phyloP scores from a whole-genome alignment of 2,888 invertebrate species.

The Pheosia gnoma region DNA sequence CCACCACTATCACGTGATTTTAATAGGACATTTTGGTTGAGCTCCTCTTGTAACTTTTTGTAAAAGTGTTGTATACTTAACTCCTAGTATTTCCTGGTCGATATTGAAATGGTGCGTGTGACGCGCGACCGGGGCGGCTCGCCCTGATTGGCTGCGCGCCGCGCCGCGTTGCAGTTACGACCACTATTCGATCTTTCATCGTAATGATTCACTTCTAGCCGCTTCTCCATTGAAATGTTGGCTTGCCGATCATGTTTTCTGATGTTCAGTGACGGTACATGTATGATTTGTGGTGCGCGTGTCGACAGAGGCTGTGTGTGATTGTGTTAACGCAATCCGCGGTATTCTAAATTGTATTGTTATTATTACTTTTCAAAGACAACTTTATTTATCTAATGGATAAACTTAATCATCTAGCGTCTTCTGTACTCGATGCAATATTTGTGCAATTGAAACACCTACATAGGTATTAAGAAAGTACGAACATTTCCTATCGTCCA shows the following conservation, averaged over 20 bases:
- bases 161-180: no score
- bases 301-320: constrained; percentile 15
- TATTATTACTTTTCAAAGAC: not conserved
- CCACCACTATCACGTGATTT: no score
- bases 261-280: not conserved
- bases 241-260: not conserved
- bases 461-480: not conserved
- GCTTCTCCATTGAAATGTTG: no score
- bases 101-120: no score
- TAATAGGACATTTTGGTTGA: no score
- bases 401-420: not conserved
- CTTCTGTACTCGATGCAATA: not conserved
- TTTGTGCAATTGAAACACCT: not conserved
- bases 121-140: no score
- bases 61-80: no score
- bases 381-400: not conserved
- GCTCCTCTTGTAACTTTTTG: no score
- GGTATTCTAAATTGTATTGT: not conserved
- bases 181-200: no score
- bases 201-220: no score
- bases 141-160: no score
- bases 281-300: constrained; percentile 4
- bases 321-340: not conserved
- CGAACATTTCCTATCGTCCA: not conserved
- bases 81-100: no score